These are phyloP conservation scores for Novumbra hubbsi DNA, from an alignment of 2,797 vertebrate genomes.

Conservation along the genomic window DNA sequence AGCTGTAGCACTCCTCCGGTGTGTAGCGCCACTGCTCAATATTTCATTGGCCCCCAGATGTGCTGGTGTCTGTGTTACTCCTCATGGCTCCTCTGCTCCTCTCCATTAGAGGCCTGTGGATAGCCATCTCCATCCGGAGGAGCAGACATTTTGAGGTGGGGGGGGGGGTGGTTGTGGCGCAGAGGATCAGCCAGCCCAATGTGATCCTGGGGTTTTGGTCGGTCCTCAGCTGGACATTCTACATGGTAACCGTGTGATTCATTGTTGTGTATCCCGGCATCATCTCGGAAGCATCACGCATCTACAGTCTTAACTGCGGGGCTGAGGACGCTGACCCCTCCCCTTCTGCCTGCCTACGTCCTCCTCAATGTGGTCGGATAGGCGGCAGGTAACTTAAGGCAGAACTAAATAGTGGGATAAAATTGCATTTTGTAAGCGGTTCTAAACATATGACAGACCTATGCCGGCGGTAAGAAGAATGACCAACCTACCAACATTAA, in stretches of 20 bases:
- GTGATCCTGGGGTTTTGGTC: background rate
- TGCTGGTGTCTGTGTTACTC: slow-evolving; percentile 79
- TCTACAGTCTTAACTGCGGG: slow-evolving; percentile 22
- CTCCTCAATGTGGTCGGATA: slow-evolving; percentile 41
- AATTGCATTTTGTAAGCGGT: background rate
- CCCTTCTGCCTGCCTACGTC: slow-evolving; percentile 33
- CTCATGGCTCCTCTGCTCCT: slow-evolving; percentile 69
- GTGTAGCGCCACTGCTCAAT: slow-evolving; percentile 77
- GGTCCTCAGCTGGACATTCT: slow-evolving; percentile 8
- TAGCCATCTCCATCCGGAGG: slow-evolving; percentile 48
- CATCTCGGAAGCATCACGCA: background rate
- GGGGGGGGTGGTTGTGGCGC: no score
- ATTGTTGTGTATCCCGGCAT: background rate
- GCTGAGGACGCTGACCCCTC: slow-evolving; percentile 42
- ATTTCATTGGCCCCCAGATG: slow-evolving; percentile 83
- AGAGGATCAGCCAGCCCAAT: background rate
- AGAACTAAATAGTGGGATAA: slow-evolving; percentile 30
- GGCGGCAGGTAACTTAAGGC: slow-evolving; percentile 25
- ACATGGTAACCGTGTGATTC: background rate
- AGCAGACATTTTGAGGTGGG: background rate
- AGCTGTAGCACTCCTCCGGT: slow-evolving; percentile 69
- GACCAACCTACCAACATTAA: no score
- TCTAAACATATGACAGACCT: background rate
- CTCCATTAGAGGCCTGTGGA: slow-evolving; percentile 58
- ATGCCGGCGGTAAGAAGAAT: background rate